Conservation (phyloP, 2,888 invertebrate species). For the Phortica magna region DNA sequence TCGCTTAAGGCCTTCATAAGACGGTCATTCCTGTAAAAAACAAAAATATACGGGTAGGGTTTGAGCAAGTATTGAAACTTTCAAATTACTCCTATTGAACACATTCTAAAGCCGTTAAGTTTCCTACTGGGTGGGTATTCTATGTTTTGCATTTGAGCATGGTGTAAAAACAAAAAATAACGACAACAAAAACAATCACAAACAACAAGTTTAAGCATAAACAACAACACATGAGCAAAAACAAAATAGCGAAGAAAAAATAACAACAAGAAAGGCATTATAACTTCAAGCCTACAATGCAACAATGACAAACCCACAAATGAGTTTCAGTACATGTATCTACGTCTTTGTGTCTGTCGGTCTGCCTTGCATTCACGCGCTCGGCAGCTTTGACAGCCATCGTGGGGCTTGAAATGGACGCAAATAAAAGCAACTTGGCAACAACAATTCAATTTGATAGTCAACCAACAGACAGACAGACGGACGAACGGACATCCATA, state of each 20-base stretch:
- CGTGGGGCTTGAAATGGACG: neutral
- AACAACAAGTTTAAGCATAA: neutral
- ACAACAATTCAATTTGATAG: constrained; percentile 22
- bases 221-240: neutral
- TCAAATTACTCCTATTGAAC: too few relatives aligned
- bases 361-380: neutral
- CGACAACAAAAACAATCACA: neutral
- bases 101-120: too few relatives aligned
- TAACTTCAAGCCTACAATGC: neutral
- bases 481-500: neutral
- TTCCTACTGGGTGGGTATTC: too few relatives aligned
- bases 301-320: neutral
- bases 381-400: neutral
- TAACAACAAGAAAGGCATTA: neutral
- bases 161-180: neutral
- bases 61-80: too few relatives aligned
- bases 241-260: neutral
- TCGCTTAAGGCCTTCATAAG: too few relatives aligned
- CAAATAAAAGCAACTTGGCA: neutral
- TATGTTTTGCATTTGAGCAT: too few relatives aligned
- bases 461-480: neutral
- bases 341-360: too few relatives aligned
- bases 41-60: too few relatives aligned
- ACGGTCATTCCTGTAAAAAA: too few relatives aligned
- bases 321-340: neutral